Base-by-base conservation (phyloP, 2,113 vertebrate genomes). In the Neogale vison region DNA sequence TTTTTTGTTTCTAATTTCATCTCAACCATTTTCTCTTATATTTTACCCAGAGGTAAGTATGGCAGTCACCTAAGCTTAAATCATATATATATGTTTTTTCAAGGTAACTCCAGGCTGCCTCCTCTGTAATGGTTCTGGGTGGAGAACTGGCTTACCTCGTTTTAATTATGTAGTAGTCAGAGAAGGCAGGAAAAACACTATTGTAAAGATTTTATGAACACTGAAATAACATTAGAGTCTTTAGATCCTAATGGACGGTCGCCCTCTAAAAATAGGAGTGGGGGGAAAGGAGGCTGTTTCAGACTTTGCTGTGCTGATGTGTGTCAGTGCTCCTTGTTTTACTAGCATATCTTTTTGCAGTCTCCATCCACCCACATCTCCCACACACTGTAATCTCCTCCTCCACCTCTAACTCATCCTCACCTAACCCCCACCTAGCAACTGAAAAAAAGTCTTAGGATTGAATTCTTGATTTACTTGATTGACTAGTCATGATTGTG, bases 1-100 rank as follows among this genome's bases (percentile, higher is more conserved):
- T 34, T 34, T 89, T 95, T 82, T 87, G 29, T 90, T 71, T 77
- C 67, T 82, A 90, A 97, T 96, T 86, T 59, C 67, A 76, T 63
- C 65, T 90, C 96, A 93, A 31, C 15, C 69, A 34, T 69, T 57
- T 71, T 72, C 77, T 71, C 65, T 82, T 76, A 21, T 83, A 77
- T 83, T 83, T 95, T 83, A 42, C 87, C 86, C 74, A 34, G 45
- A n/a, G 45, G 61, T 34, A 96, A 55, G 5, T 55, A 55, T 18
- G 52, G 52, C 55, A 21, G 55, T 21, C 55, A 57, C 18, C 55
- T 57, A 57, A 57, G 55, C 20, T 57, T 57, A 57, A 57, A 57
- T 57, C 55, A 57, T 21, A 57, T 57, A 57, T 57, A 21, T 61
- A 61, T 4, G 3, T 61, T 4, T 63, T 63, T 11, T 63, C 10